Evolutionary conservation across 2,113 vertebrate species (phyloP).

Genomic region (Alouatta palliata): DNA sequence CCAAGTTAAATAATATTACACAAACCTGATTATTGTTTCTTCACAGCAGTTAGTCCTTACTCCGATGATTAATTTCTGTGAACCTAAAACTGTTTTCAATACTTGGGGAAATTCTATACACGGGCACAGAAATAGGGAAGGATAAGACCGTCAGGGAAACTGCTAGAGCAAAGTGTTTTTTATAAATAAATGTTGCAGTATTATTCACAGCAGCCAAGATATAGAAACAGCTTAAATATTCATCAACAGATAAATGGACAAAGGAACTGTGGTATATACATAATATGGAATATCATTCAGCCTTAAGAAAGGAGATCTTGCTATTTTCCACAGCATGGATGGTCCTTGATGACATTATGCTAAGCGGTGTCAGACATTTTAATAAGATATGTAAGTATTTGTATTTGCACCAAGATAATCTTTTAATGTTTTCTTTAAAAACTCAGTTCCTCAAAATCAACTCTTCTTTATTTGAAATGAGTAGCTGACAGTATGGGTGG

Average conservation of each 20-base stretch:
- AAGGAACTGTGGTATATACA: neutral
- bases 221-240: neutral
- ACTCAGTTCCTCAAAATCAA: neutral
- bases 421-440: neutral
- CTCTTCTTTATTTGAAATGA: conserved; percentile 8
- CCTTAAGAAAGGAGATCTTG: neutral
- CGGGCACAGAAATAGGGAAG: neutral
- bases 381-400: neutral
- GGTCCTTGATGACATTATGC: neutral
- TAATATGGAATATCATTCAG: neutral
- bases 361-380: neutral
- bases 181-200: neutral
- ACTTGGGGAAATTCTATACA: neutral
- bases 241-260: neutral
- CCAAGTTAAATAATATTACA: neutral
- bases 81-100: neutral
- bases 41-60: neutral
- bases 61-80: neutral
- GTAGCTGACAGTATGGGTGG: neutral
- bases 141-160: neutral
- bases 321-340: neutral
- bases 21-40: neutral
- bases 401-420: neutral
- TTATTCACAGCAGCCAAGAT: neutral
- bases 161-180: neutral